Evolutionary conservation across 2,888 invertebrate genomes (phyloP), one percentile per base, ranked within the genome.

Genomic region (Sarcophaga carnaria): DNA sequence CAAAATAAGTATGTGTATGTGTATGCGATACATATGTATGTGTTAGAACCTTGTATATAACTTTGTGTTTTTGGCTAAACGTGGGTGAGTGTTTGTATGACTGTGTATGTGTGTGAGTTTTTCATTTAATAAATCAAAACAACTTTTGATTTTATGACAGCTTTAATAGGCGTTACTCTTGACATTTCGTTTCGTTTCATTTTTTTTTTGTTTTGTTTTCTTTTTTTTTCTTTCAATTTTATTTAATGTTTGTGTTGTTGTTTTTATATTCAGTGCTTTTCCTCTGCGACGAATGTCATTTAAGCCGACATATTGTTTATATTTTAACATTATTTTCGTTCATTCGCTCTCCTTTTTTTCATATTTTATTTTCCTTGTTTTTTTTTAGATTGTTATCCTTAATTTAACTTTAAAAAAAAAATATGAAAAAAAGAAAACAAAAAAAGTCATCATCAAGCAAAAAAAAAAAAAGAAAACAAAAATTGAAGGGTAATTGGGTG

Each of bases 41-140:
- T 59, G 27, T 20, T 25, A 37, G 14, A 60, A 37, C 8, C 10
- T 0, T 37, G 37, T 37, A 37, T 37, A 37, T 10, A 37, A 37
- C 8, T 3, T 37, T 37, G 8, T 37, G 37, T 37, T 37, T 37
- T 8, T 37, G 37, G 6, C 37, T n/a, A 49, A 74, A 25, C 37
- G 22, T 74, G 66, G 67, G 60, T 49, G 8, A 69, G 59, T 22
- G 37, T 71, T 20, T 17, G n/a, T n/a, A 5, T 17, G 59, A 59
- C 12, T 71, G 76, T 78, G 66, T 45, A 14, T 64, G 49, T 64
- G 20, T 78, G 66, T 45, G 62, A 27, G 63, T 67, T 78, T 87
- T 80, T 89, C 90, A 89, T 90, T 92, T 89, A 91, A 91, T 91
- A 91, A 92, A 91, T 91, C 91, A 91, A 91, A 91, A 91, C 90